Evolutionary conservation across 2,113 vertebrate species (phyloP).

Genomic region (Numida meleagris): DNA sequence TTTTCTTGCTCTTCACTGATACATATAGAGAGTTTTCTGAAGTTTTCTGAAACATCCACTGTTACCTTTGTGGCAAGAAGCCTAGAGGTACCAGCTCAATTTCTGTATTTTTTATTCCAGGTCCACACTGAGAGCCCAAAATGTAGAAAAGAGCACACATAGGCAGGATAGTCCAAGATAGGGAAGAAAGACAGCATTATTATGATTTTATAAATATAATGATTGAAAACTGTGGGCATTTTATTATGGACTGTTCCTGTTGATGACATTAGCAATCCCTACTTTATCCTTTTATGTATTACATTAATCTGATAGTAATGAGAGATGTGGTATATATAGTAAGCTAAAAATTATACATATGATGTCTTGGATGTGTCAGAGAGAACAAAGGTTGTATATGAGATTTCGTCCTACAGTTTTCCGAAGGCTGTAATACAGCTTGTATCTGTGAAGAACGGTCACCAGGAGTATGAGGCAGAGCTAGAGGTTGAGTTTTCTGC

Average conservation of each 20-base stretch:
- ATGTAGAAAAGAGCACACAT: neutral
- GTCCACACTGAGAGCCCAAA: neutral
- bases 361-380: neutral
- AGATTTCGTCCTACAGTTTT: neutral
- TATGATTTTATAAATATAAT: neutral
- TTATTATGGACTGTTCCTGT: neutral
- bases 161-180: neutral
- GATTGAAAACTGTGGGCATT: neutral
- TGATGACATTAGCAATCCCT: neutral
- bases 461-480: neutral
- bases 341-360: neutral
- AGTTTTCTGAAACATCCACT: neutral
- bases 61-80: neutral
- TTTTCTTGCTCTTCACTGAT: neutral
- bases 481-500: neutral
- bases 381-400: neutral
- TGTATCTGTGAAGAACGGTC: neutral
- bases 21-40: neutral
- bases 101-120: neutral
- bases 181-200: neutral
- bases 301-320: neutral
- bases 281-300: neutral
- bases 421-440: neutral
- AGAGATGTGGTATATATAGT: neutral
- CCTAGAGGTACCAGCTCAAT: neutral